Conservation (phyloP, 2,888 invertebrate species). For the Xylocampa areola region DNA sequence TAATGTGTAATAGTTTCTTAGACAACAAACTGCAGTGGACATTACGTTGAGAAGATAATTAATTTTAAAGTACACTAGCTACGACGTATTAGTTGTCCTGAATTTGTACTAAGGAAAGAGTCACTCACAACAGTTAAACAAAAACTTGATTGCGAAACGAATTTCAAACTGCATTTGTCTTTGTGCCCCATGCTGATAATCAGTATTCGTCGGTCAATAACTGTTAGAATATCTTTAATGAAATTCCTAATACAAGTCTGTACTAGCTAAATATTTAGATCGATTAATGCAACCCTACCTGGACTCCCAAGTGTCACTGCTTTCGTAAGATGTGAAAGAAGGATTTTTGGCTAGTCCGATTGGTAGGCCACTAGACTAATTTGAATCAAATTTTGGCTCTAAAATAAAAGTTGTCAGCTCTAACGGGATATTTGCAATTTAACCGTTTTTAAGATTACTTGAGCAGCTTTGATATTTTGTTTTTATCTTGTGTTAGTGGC, state of each 20-base stretch:
- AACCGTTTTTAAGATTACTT: conserved; percentile 28
- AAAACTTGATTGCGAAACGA: conserved; percentile 35
- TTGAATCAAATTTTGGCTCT: conserved; percentile 30
- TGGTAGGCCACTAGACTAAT: conserved; percentile 10
- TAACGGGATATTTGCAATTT: conserved; percentile 40
- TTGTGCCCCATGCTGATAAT: not conserved
- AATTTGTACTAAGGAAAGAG: conserved; percentile 24
- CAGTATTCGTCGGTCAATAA: not conserved
- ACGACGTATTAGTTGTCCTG: conserved; percentile 18
- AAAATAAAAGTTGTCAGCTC: conserved; percentile 23
- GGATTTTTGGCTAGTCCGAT: too few species aligned
- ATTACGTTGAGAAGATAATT: not conserved
- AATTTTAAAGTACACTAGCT: conserved; percentile 14
- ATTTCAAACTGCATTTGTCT: conserved; percentile 12
- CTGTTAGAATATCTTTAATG: too few species aligned
- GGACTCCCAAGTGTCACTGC: too few species aligned
- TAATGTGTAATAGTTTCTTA: not conserved
- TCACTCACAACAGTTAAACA: conserved; percentile 16
- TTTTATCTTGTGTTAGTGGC: conserved; percentile 21
- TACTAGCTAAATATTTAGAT: too few species aligned
- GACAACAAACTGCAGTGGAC: not conserved
- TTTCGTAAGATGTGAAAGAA: not conserved
- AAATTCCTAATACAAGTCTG: too few species aligned
- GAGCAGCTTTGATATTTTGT: conserved; percentile 3
- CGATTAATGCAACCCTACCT: too few species aligned